These are phyloP conservation scores for Cydia pomonella DNA, from an alignment of 1,140 invertebrate species.

Conservation along the genomic window DNA sequence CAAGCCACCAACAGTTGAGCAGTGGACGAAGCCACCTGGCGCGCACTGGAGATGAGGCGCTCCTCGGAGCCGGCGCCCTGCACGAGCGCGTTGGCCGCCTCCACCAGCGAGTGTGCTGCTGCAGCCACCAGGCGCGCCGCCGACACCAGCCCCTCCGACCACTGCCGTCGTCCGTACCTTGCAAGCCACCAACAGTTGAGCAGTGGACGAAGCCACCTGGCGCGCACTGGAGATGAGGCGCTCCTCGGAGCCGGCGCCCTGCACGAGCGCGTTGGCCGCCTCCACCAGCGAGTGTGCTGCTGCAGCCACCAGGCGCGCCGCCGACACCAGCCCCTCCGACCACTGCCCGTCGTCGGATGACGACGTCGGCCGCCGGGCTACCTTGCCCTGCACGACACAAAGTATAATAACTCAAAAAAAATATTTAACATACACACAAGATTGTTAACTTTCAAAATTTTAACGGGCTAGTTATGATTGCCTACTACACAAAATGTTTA, in stretches of 20 bases:
- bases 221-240: slow-evolving; percentile 98
- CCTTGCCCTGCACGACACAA: slow-evolving; percentile 83
- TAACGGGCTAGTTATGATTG: no score
- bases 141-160: slow-evolving; percentile 97
- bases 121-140: slow-evolving; percentile 97
- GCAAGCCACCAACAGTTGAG: slow-evolving; percentile 97
- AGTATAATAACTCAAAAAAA: not conserved
- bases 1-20: slow-evolving; percentile 98
- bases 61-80: slow-evolving; percentile 97
- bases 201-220: slow-evolving; percentile 98
- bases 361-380: slow-evolving; percentile 88
- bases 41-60: slow-evolving; percentile 97
- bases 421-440: no score
- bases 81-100: slow-evolving; percentile 97
- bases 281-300: slow-evolving; percentile 98
- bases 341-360: slow-evolving; percentile 98
- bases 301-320: slow-evolving; percentile 96
- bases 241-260: slow-evolving; percentile 96
- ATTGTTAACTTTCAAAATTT: no score
- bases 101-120: slow-evolving; percentile 97
- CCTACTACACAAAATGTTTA: no score
- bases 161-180: no score
- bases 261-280: slow-evolving; percentile 97
- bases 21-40: slow-evolving; percentile 98
- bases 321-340: slow-evolving; percentile 98